These are phyloP conservation scores for Cyrtorhinus lividipennis DNA, from an alignment of 1,140 invertebrate species.

Conservation along the genomic window DNA sequence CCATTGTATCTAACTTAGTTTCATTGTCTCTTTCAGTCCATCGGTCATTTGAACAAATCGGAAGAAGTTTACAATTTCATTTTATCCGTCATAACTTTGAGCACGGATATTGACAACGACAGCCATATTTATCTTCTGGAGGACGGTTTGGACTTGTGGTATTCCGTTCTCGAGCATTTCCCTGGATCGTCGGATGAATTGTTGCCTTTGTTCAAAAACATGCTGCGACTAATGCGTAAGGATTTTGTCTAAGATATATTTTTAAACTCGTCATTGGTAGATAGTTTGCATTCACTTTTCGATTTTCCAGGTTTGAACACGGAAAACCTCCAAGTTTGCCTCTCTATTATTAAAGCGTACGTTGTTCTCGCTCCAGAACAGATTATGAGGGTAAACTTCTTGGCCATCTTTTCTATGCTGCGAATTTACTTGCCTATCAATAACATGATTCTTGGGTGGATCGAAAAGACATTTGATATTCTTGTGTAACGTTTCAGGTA, in stretches of 20 bases:
- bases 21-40: conserved; percentile 37
- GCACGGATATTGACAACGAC: conserved; percentile 62
- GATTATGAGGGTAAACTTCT: conserved; percentile 50
- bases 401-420: no score
- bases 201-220: conserved; percentile 57
- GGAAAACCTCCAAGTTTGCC: conserved; percentile 60
- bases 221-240: conserved; percentile 59
- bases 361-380: conserved; percentile 63
- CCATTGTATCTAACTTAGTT: no score
- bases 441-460: no score
- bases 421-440: no score
- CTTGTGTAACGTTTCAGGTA: conserved; percentile 27
- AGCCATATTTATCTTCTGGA: conserved; percentile 80
- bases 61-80: conserved; percentile 47
- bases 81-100: conserved; percentile 58
- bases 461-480: no score
- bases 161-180: conserved; percentile 63
- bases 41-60: conserved; percentile 40
- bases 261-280: not conserved
- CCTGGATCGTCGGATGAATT: conserved; percentile 43
- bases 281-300: not conserved
- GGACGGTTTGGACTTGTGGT: conserved; percentile 83
- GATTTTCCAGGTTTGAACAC: conserved; percentile 52
- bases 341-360: conserved; percentile 70
- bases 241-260: conserved; percentile 22